Base-by-base conservation (phyloP, 2,888 invertebrate genomes). In the Laothoe populi region DNA sequence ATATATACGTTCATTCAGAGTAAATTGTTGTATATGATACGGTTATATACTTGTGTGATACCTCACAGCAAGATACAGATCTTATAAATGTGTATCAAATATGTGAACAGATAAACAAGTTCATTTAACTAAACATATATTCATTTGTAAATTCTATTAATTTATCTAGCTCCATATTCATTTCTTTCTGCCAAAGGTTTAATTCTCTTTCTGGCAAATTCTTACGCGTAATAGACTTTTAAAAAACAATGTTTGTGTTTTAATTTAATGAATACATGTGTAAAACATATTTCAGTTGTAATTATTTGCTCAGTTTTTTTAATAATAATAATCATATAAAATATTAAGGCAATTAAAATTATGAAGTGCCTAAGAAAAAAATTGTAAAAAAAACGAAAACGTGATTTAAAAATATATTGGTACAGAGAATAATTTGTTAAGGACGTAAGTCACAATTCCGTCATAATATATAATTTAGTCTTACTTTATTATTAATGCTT, bases 51-150 rank as follows among this genome's bases (percentile, higher is more conserved):
- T n/a, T n/a, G n/a, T n/a, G n/a, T n/a, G n/a, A n/a, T n/a, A n/a
- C n/a, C n/a, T n/a, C 10, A 21, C 60, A 63, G 62, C 66, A 64
- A 53, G 19, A 35, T 48, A 48, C 19, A 35, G 53, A 53, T 53
- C 31, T 53, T 53, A 35, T 53, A 53, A 53, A 53, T 35, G 53
- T 35, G 53, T 35, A 53, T 53, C 31, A 35, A 16, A 48, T 48
- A 26, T 26, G 0, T 16, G 5, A 5, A 49, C 48, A 16, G 7
- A 26, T 26, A 44, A 44, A 16, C 7, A 4, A n/a, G 2, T n/a
- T n/a, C 0, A 42, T 2, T 2, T 5, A 26, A 26, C 5, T 26
- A 26, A 26, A 26, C n/a, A n/a, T n/a, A n/a, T n/a, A n/a, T n/a
- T n/a, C n/a, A n/a, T n/a, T n/a, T n/a, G 4, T 38, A 38, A 11